Percentiles rank a stretch among this genome's conserved stretches.
Conservation (phyloP, 2,113 vertebrate species). For the Gnathonemus echidnorhynchus region DNA sequence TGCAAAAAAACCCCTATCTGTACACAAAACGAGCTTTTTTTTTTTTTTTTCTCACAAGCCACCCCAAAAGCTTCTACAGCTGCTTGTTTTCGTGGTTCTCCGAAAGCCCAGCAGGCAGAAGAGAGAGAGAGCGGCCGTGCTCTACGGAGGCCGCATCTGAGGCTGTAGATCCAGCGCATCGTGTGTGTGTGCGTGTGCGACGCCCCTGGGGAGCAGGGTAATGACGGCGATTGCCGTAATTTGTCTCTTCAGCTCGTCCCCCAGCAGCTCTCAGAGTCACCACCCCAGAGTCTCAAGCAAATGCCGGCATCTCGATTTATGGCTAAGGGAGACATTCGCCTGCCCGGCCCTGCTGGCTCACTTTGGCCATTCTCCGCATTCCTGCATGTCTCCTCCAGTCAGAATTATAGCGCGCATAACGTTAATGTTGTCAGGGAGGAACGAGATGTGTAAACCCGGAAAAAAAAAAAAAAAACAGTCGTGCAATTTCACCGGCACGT, state of each 20-base stretch:
- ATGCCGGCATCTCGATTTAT: background rate
- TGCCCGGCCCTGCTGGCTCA: background rate
- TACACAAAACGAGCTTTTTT: background rate
- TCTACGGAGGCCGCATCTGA: background rate
- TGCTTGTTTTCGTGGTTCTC: background rate
- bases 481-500: background rate
- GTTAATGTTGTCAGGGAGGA: background rate
- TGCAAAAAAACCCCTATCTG: background rate
- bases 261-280: background rate
- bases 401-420: background rate
- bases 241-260: constrained; percentile 15
- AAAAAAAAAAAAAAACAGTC: background rate
- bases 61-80: background rate
- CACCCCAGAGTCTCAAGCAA: background rate
- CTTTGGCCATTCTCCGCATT: background rate
- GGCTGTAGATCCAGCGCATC: constrained; percentile 15
- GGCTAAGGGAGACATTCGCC: background rate
- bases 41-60: background rate
- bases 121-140: background rate
- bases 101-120: background rate
- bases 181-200: constrained; percentile 11
- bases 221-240: constrained; percentile 9
- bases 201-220: constrained; percentile 6
- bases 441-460: background rate
- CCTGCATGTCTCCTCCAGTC: background rate